Conservation (phyloP, 2,888 invertebrate genomes). For the Andricus quercusramuli region DNA sequence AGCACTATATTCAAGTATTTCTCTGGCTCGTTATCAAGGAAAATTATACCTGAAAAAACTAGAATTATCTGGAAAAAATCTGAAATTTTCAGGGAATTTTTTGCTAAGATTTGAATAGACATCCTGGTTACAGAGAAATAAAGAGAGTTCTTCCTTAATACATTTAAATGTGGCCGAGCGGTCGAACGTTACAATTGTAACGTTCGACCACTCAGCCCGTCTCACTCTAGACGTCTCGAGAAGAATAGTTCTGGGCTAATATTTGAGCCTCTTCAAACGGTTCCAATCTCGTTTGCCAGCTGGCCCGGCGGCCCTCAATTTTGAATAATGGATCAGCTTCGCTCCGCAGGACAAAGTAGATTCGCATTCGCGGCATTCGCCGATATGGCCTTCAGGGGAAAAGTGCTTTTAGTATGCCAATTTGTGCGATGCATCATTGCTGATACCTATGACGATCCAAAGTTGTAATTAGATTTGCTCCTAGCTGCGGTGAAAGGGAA, state of each 20-base stretch:
- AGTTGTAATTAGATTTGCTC: slow-evolving; percentile 41
- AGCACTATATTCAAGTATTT: too few species aligned
- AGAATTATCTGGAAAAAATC: too few species aligned
- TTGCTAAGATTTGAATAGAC: too few species aligned
- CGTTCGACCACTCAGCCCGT: slow-evolving; percentile 41
- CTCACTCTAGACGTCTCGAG: slow-evolving; percentile 44
- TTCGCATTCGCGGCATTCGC: slow-evolving; percentile 56
- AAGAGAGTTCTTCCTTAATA: slow-evolving; percentile 36
- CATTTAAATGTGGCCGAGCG: too few species aligned
- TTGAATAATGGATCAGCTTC: slow-evolving; percentile 66
- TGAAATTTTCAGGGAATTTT: too few species aligned
- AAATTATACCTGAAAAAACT: too few species aligned
- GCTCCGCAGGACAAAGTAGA: slow-evolving; percentile 60
- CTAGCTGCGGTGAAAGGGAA: slow-evolving; percentile 17
- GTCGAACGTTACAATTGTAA: too few species aligned
- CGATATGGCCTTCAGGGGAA: slow-evolving; percentile 45
- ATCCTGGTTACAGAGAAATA: slow-evolving; percentile 13
- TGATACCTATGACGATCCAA: slow-evolving; percentile 34
- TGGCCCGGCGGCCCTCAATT: slow-evolving; percentile 58
- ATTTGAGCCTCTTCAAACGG: slow-evolving; percentile 63
- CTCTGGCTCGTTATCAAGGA: too few species aligned
- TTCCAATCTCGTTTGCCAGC: slow-evolving; percentile 62
- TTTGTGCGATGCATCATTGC: slow-evolving; percentile 49
- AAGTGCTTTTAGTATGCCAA: slow-evolving; percentile 55
- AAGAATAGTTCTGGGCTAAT: slow-evolving; percentile 58